A percentile compares a stretch with the other conserved stretches of the same genome.
Evolutionary conservation across 1,140 invertebrate genomes (phyloP).

Genomic region (Drosophila albomicans): DNA sequence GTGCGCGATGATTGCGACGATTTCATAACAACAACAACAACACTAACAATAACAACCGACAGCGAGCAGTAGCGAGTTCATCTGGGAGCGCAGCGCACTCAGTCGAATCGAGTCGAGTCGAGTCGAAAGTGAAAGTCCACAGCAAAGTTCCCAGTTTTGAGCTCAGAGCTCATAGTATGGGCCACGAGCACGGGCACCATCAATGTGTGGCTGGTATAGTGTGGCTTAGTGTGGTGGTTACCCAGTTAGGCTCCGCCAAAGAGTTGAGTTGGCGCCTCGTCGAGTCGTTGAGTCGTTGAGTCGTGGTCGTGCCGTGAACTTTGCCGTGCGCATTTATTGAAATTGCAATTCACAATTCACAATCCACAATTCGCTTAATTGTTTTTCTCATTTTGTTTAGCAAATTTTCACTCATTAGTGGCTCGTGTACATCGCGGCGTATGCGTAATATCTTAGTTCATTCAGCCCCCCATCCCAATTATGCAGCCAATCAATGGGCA

Average conservation of each 20-base stretch:
- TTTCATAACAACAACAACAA: constrained; percentile 67
- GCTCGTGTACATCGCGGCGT: constrained; percentile 25
- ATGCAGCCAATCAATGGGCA: constrained; percentile 41
- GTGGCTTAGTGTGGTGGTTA: constrained; percentile 23
- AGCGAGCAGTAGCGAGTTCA: constrained; percentile 43
- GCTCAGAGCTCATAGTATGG: constrained; percentile 28
- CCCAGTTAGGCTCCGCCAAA: constrained; percentile 34
- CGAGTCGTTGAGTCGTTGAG: constrained; percentile 3
- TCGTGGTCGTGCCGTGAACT: constrained; percentile 61
- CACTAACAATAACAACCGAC: constrained; percentile 5
- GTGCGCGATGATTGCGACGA: constrained; percentile 57
- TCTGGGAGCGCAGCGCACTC: constrained; percentile 40
- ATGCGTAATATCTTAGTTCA: constrained; percentile 28
- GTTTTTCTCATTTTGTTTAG: constrained; percentile 62
- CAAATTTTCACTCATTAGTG: constrained; percentile 72
- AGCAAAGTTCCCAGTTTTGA: constrained; percentile 39
- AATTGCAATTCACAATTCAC: constrained; percentile 72
- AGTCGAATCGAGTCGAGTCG: constrained; percentile 29
- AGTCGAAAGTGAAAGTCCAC: constrained; percentile 77
- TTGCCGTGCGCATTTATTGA: constrained; percentile 68
- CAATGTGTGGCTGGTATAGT: constrained; percentile 14
- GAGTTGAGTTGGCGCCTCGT: neutral
- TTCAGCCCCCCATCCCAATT: constrained; percentile 21
- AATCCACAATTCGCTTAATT: constrained; percentile 66
- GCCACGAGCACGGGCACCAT: constrained; percentile 44